These are phyloP conservation scores for Phocoena sinus DNA, from an alignment of 2,113 vertebrate species.

Conservation along the genomic window DNA sequence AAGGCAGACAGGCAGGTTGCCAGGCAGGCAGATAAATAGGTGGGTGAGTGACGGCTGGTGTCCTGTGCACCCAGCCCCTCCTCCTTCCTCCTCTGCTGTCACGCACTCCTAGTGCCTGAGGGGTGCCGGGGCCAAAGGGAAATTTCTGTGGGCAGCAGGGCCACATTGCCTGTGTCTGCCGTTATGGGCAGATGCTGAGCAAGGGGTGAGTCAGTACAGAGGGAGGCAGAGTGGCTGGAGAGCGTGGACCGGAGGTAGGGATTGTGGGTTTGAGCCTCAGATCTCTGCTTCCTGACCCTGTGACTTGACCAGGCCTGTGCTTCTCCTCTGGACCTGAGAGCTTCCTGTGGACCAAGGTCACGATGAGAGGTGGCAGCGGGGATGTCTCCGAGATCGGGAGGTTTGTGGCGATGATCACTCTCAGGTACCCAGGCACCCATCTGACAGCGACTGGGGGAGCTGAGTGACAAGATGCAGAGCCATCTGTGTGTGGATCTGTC, in stretches of 20 bases:
- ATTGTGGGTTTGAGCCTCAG: neutral
- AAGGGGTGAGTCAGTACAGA: neutral
- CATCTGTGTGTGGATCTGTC: accelerated
- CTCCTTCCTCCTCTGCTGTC: accelerated
- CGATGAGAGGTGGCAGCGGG: accelerated
- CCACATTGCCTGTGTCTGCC: accelerated
- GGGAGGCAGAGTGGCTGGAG: neutral
- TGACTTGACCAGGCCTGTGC: neutral
- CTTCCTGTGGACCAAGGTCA: accelerated
- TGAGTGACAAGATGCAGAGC: neutral
- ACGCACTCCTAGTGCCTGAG: accelerated
- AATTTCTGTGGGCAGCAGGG: neutral
- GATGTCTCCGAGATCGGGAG: neutral
- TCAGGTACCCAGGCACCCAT: neutral
- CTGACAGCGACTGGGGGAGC: neutral
- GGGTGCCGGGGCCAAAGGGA: accelerated
- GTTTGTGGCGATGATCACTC: accelerated
- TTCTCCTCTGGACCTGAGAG: neutral
- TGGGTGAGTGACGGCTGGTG: neutral
- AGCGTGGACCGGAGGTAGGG: neutral
- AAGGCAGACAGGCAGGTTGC: neutral
- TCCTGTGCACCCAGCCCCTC: neutral
- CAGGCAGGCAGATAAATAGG: neutral
- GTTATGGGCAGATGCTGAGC: neutral
- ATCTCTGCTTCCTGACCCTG: accelerated